Percentiles rank a stretch among this genome's conserved stretches.
These are phyloP conservation scores for Teleiodes luculella DNA, from an alignment of 2,888 invertebrate genomes.

Conservation along the genomic window DNA sequence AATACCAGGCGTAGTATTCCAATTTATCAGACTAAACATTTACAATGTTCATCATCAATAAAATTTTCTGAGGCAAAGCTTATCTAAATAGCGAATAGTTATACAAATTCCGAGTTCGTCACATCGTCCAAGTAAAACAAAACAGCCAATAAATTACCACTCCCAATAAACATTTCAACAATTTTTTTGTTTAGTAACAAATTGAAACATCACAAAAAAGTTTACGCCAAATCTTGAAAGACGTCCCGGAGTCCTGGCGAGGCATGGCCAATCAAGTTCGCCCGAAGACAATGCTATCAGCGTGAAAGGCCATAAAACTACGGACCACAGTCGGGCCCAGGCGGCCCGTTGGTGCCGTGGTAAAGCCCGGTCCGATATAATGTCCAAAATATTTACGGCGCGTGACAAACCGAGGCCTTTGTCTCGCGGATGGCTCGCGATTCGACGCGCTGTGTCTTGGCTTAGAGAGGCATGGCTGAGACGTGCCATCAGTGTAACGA, in stretches of 20 bases:
- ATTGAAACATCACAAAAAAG: conserved; percentile 30
- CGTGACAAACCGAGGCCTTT: conserved; percentile 68
- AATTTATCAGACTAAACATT: too few species aligned
- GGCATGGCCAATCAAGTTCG: conserved; percentile 61
- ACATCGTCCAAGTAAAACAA: conserved; percentile 4
- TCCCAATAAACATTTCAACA: conserved; percentile 17
- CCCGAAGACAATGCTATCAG: conserved; percentile 62
- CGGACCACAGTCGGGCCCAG: conserved; percentile 54
- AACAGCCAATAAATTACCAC: conserved; percentile 29
- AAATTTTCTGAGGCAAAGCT: too few species aligned
- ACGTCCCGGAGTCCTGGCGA: conserved; percentile 38
- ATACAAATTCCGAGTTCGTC: too few species aligned
- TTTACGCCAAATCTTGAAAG: conserved; percentile 20
- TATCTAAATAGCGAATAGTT: too few species aligned
- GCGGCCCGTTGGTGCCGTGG: conserved; percentile 31
- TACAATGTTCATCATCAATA: too few species aligned
- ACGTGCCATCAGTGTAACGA: not conserved
- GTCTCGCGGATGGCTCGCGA: conserved; percentile 63
- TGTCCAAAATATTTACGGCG: conserved; percentile 77
- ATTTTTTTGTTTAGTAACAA: conserved; percentile 11
- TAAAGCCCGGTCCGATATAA: conserved; percentile 73
- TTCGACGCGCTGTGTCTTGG: conserved; percentile 45
- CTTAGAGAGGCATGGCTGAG: conserved; percentile 3
- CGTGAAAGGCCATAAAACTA: conserved; percentile 73
- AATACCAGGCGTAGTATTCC: too few species aligned